Evolutionary conservation across 2,888 invertebrate species (phyloP), one percentile per base, ranked within the genome.

Genomic region (Neocrepidodera transversa): DNA sequence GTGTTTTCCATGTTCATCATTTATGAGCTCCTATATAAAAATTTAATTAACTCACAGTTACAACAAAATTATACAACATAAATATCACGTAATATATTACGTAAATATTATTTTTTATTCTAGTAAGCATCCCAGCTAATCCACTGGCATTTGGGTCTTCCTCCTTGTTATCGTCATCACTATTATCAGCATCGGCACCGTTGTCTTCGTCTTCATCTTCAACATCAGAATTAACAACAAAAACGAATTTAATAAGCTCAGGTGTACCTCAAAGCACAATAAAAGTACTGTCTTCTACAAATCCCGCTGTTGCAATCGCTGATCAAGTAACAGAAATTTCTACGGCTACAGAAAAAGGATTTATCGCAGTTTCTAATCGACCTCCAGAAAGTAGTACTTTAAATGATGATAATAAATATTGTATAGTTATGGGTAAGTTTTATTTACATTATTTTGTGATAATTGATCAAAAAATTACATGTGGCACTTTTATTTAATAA

Each of bases 391-490:
- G 65, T 8, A 72, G 69, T 30, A 68, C 76, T 11, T 69, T 70
- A 17, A 60, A 68, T 28, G 23, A n/a, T n/a, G 63, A 68, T n/a
- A 75, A 77, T 23, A 74, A 74, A 61, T 73, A 74, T 38, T 82
- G 82, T 68, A 66, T 78, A 47, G 79, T 82, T 6, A 82, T 82
- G 82, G 82, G 82, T 82, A 73, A 73, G 78, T 73, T 16, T 51
- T 2, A 50, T n/a, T 16, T 17, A n/a, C n/a, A n/a, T n/a, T n/a
- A n/a, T n/a, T n/a, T n/a, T n/a, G n/a, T n/a, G n/a, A n/a, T n/a
- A n/a, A n/a, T n/a, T n/a, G n/a, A n/a, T n/a, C n/a, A n/a, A n/a
- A n/a, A n/a, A n/a, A n/a, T n/a, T n/a, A n/a, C n/a, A n/a, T n/a
- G n/a, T n/a, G n/a, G n/a, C n/a, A n/a, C n/a, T n/a, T n/a, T n/a